Conservation (phyloP, 1,140 invertebrate genomes). For the Brachionus angularis region DNA sequence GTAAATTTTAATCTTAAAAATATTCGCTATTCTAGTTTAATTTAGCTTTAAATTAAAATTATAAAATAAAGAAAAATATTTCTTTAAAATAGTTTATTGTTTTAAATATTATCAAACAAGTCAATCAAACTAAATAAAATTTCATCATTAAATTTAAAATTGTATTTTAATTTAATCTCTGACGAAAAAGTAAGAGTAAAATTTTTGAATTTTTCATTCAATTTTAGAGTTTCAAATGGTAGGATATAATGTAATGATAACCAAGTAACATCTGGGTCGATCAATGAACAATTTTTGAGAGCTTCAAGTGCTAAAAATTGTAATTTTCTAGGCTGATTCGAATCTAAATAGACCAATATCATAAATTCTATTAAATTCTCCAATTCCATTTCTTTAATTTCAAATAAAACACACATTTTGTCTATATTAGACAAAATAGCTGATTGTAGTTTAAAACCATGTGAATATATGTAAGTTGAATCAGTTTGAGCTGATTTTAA, state of each 20-base stretch:
- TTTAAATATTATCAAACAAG: slow-evolving; percentile 11
- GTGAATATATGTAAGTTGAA: slow-evolving; percentile 35
- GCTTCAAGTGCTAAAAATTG: slow-evolving; percentile 18
- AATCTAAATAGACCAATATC: slow-evolving; percentile 23
- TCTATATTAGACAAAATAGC: slow-evolving; percentile 18
- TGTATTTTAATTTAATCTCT: slow-evolving; percentile 11
- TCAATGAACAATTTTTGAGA: slow-evolving; percentile 19
- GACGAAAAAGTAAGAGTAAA: slow-evolving; percentile 2
- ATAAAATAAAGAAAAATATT: too few relatives aligned
- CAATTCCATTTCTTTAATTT: slow-evolving; percentile 22
- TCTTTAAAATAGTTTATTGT: not conserved
- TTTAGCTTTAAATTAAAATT: too few relatives aligned
- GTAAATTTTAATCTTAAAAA: too few relatives aligned
- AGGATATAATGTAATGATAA: slow-evolving; percentile 31
- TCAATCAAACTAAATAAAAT: not conserved
- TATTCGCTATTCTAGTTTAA: too few relatives aligned
- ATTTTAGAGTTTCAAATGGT: slow-evolving; percentile 31
- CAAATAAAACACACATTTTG: slow-evolving; percentile 43
- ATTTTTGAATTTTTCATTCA: too few relatives aligned
- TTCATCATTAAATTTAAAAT: slow-evolving; percentile 8
- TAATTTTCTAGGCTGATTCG: slow-evolving; percentile 5
- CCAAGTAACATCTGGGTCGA: slow-evolving; percentile 35
- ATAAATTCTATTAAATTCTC: slow-evolving; percentile 18
- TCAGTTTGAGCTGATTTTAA: not conserved
- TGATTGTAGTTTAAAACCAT: slow-evolving; percentile 33